Conservation (phyloP, 53 echinoderm and acorn worm species). For the Henricia sp. region DNA sequence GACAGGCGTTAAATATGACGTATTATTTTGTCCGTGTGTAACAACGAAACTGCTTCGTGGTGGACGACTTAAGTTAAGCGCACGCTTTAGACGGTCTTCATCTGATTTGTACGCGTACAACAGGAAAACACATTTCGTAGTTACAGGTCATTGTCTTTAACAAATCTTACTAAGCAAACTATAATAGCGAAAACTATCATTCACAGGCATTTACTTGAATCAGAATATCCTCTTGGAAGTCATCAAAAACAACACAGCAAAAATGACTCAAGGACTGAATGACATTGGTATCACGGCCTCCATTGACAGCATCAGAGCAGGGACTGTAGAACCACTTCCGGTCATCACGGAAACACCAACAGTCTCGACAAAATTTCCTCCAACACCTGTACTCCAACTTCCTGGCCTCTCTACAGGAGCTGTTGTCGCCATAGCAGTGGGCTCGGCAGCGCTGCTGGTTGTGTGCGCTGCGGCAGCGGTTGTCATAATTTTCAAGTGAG, state of each 20-base stretch:
- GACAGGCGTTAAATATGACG: too few relatives aligned
- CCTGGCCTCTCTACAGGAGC: conserved; percentile 16
- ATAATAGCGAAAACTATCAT: too few relatives aligned
- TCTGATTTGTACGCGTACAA: too few relatives aligned
- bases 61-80: too few relatives aligned
- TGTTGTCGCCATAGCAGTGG: conserved; percentile 13
- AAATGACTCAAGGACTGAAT: conserved; percentile 44
- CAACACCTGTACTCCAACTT: background rate
- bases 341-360: background rate
- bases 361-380: background rate
- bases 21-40: too few relatives aligned
- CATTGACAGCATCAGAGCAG: conserved; percentile 2
- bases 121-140: background rate
- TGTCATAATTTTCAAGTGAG: background rate
- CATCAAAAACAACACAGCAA: conserved; percentile 60
- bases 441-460: conserved; percentile 9
- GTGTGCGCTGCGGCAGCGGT: background rate
- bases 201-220: conserved; percentile 57
- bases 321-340: conserved; percentile 27
- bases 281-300: conserved; percentile 2
- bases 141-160: background rate
- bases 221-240: conserved; percentile 71
- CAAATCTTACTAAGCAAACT: background rate
- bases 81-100: too few relatives aligned
- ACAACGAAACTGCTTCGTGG: too few relatives aligned